Percentiles rank a stretch among this genome's conserved stretches.
Evolutionary conservation across 2,113 vertebrate genomes (phyloP).

Genomic region (Desmodus rotundus): DNA sequence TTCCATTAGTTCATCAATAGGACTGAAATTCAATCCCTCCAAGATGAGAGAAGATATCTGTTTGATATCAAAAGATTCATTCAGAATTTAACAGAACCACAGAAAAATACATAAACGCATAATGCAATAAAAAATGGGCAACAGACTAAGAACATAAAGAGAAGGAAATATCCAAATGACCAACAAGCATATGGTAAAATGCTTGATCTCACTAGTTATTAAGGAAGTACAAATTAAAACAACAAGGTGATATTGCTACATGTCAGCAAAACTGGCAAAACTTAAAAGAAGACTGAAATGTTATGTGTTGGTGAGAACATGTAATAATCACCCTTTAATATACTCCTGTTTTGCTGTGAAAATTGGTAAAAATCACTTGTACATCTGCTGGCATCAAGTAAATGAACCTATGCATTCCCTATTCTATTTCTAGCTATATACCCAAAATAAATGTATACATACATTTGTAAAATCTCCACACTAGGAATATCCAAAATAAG

Average conservation of each 20-base stretch:
- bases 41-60: not conserved
- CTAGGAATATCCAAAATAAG: not conserved
- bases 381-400: not conserved
- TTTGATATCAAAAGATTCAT: not conserved
- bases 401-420: not conserved
- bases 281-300: not conserved
- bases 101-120: not conserved
- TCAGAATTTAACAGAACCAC: not conserved
- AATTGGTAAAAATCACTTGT: not conserved
- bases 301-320: not conserved
- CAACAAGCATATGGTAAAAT: not conserved
- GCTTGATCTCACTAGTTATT: not conserved
- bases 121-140: not conserved
- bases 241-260: not conserved
- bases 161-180: not conserved
- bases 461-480: not conserved
- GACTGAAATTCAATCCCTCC: not conserved
- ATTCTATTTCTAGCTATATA: not conserved
- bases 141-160: not conserved
- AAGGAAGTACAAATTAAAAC: not conserved
- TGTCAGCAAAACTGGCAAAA: not conserved
- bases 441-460: not conserved
- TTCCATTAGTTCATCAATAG: not conserved
- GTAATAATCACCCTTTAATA: not conserved
- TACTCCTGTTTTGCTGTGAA: not conserved